Percentiles rank a stretch among this genome's conserved stretches.
These are phyloP conservation scores for Cinara cedri DNA, from an alignment of 2,888 invertebrate species.

Conservation along the genomic window DNA sequence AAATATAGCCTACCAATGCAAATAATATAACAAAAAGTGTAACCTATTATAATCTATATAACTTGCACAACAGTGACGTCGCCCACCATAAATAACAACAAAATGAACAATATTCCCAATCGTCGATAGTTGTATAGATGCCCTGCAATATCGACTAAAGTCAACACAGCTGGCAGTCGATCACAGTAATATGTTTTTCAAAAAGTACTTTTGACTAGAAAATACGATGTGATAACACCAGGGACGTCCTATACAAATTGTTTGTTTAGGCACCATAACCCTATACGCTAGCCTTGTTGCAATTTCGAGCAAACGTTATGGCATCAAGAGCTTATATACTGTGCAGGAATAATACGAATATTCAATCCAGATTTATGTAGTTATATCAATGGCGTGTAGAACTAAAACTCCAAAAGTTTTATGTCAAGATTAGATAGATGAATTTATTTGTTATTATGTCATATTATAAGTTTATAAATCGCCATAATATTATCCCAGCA, in stretches of 20 bases:
- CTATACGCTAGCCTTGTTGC: background rate
- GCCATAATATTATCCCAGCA: no score
- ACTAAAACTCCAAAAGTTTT: no score
- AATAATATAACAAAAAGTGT: background rate
- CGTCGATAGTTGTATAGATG: background rate
- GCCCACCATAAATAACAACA: no score
- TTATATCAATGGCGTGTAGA: background rate
- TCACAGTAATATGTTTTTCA: background rate
- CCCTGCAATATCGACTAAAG: background rate
- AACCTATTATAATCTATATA: background rate
- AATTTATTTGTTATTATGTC: no score
- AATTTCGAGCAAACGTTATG: background rate
- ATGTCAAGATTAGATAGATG: no score
- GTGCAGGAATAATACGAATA: background rate
- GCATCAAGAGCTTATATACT: background rate
- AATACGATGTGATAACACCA: slow-evolving; percentile 11
- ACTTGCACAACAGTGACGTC: no score
- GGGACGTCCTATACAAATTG: background rate
- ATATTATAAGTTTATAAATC: no score
- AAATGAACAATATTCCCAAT: background rate
- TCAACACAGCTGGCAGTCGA: slow-evolving; percentile 2
- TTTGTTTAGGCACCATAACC: slow-evolving; percentile 30
- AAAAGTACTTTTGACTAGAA: slow-evolving; percentile 7
- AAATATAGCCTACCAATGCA: background rate
- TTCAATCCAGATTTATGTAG: background rate